Evolutionary conservation across 2,797 vertebrate species (phyloP).

Genomic region (Macroramphosus scolopax): DNA sequence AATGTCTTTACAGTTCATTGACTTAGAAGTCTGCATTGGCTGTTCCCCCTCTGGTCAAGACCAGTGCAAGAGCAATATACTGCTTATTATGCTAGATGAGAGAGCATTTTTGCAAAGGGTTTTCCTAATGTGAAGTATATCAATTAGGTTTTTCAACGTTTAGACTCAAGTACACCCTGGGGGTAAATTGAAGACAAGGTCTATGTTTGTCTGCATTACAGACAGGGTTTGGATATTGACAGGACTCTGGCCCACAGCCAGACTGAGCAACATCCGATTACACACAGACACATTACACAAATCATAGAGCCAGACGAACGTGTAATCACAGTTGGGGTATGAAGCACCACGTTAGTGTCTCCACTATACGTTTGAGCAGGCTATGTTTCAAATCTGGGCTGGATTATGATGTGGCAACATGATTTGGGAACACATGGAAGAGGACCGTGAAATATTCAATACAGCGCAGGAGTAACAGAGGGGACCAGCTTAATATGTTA

Average conservation of each 20-base stretch:
- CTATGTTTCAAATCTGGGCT: no score
- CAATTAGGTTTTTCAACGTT: constrained; percentile 16
- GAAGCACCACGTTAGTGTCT: no score
- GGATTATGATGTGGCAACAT: no score
- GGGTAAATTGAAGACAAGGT: constrained; percentile 21
- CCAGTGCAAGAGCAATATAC: constrained; percentile 23
- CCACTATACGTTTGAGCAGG: no score
- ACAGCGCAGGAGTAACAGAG: no score
- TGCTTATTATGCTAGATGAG: constrained; percentile 19
- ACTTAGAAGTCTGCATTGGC: constrained; percentile 20
- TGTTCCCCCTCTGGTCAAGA: constrained; percentile 15
- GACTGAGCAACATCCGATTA: constrained; percentile 19
- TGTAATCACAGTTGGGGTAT: neutral
- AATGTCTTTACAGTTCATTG: constrained; percentile 25
- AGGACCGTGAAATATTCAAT: no score
- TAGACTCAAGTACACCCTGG: constrained; percentile 21
- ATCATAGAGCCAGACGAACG: neutral
- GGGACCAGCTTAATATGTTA: no score
- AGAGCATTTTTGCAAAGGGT: constrained; percentile 8
- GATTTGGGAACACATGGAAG: no score
- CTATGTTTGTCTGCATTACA: constrained; percentile 28
- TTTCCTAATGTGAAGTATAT: neutral
- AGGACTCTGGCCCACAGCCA: constrained; percentile 31
- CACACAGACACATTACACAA: constrained; percentile 3
- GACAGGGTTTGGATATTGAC: constrained; percentile 40